These are phyloP conservation scores for Chloromyia formosa DNA, from an alignment of 2,888 invertebrate genomes.

Conservation along the genomic window DNA sequence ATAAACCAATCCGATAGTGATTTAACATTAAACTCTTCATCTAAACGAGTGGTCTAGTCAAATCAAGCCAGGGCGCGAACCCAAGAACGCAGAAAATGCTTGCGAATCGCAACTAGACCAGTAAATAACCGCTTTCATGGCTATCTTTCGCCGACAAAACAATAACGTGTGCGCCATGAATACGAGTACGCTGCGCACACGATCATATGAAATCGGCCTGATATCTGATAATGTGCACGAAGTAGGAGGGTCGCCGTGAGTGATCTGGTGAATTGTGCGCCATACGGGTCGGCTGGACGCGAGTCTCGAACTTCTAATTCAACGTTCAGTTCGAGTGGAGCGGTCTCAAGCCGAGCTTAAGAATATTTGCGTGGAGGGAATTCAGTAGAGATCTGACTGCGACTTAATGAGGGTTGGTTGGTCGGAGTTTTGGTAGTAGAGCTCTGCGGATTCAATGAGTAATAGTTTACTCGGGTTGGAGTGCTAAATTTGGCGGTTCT, in stretches of 20 bases:
- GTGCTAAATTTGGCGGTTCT: slow-evolving; percentile 30
- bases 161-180: too few relatives aligned
- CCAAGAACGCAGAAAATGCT: too few relatives aligned
- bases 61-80: too few relatives aligned
- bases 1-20: too few relatives aligned
- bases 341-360: slow-evolving; percentile 12
- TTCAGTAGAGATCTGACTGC: slow-evolving; percentile 44
- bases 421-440: neutral
- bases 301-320: too few relatives aligned
- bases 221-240: slow-evolving; percentile 13
- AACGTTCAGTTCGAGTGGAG: too few relatives aligned
- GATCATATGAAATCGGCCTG: slow-evolving; percentile 15
- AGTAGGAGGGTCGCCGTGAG: slow-evolving; percentile 22
- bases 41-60: too few relatives aligned
- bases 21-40: too few relatives aligned
- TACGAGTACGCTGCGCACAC: neutral
- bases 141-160: too few relatives aligned
- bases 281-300: too few relatives aligned
- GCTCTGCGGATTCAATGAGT: neutral
- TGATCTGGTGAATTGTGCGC: neutral
- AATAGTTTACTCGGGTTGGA: neutral
- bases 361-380: slow-evolving; percentile 15
- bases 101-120: too few relatives aligned
- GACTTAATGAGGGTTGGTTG: slow-evolving; percentile 11
- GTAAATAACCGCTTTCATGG: too few relatives aligned